These are phyloP conservation scores for Rhingia campestris DNA, from an alignment of 2,888 invertebrate genomes.

Conservation along the genomic window DNA sequence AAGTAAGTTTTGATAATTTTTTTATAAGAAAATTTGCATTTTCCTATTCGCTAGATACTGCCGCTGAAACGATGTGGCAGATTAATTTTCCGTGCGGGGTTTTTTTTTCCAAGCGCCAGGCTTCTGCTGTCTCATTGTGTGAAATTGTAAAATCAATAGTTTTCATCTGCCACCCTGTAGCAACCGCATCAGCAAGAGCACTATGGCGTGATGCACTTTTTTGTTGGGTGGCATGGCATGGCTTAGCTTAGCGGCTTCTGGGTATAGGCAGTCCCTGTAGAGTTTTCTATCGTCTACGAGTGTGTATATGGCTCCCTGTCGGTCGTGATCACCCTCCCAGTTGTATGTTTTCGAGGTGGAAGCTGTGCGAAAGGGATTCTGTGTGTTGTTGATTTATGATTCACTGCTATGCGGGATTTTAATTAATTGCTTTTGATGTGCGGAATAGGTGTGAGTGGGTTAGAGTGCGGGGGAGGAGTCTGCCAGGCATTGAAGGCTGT, in stretches of 20 bases:
- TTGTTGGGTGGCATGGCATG: slow-evolving; percentile 19
- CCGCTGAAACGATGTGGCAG: slow-evolving; percentile 52
- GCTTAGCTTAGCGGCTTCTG: slow-evolving; percentile 10
- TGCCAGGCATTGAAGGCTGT: too few relatives aligned
- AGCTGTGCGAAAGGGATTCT: slow-evolving; percentile 39
- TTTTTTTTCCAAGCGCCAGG: slow-evolving; percentile 25
- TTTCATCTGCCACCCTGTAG: slow-evolving; percentile 48
- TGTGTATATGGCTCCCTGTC: neutral
- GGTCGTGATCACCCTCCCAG: slow-evolving; percentile 18
- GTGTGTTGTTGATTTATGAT: slow-evolving; percentile 56
- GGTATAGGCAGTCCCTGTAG: slow-evolving; percentile 22
- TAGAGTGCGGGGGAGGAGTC: neutral
- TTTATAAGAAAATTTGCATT: slow-evolving; percentile 42
- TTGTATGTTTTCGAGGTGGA: slow-evolving; percentile 26
- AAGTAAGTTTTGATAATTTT: slow-evolving; percentile 69
- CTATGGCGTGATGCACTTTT: slow-evolving; percentile 50
- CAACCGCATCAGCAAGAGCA: slow-evolving; percentile 7
- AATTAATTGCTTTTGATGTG: slow-evolving; percentile 52
- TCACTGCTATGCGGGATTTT: slow-evolving; percentile 44
- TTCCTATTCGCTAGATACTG: slow-evolving; percentile 5
- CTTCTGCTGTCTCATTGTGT: slow-evolving; percentile 22
- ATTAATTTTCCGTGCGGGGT: slow-evolving; percentile 1
- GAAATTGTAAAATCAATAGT: slow-evolving; percentile 72
- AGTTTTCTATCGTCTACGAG: slow-evolving; percentile 36
- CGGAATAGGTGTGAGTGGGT: neutral